These are phyloP conservation scores for Dicerorhinus sumatrensis DNA, from an alignment of 2,113 vertebrate genomes.

Conservation along the genomic window DNA sequence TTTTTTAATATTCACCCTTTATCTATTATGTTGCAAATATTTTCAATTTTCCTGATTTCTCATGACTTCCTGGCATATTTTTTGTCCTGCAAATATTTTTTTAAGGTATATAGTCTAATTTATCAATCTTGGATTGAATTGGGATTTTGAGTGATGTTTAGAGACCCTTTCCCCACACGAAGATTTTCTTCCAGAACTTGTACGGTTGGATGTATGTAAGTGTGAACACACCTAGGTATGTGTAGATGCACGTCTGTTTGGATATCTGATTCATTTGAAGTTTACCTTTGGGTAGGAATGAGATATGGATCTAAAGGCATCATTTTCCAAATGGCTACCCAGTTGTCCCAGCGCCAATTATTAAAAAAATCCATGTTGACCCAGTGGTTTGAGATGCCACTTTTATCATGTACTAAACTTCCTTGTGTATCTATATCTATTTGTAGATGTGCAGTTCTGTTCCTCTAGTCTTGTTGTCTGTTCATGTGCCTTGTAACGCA, in stretches of 20 bases:
- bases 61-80: too few relatives aligned
- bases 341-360: not conserved
- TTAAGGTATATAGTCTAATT: not conserved
- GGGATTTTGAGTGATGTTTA: not conserved
- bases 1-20: too few relatives aligned
- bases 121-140: not conserved
- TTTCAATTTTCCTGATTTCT: not conserved
- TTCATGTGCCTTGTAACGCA: rapidly evolving
- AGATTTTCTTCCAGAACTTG: not conserved
- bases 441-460: not conserved
- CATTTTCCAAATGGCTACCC: not conserved
- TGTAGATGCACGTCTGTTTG: not conserved
- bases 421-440: not conserved
- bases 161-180: not conserved
- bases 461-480: too few relatives aligned
- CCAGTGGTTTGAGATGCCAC: not conserved
- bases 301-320: not conserved
- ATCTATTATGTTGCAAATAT: not conserved
- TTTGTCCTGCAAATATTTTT: not conserved
- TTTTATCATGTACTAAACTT: not conserved
- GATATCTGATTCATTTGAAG: not conserved
- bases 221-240: rapidly evolving
- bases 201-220: not conserved
- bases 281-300: too few relatives aligned
- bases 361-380: not conserved